A percentile compares a stretch with the other conserved stretches of the same genome.
Evolutionary conservation across 2,797 vertebrate genomes (phyloP).

Genomic region (Cuculus canorus): DNA sequence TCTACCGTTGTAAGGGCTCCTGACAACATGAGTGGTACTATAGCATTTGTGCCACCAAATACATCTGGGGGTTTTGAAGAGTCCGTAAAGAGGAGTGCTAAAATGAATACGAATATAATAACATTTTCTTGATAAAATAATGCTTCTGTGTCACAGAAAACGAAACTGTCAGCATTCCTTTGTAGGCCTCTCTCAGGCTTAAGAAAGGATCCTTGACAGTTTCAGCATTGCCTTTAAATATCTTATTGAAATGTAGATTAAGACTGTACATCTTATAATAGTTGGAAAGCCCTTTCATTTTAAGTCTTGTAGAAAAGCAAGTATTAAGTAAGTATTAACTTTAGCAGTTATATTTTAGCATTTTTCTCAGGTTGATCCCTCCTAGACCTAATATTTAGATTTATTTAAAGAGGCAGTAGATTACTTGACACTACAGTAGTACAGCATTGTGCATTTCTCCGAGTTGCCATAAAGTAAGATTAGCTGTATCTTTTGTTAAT

Average conservation of each 20-base stretch:
- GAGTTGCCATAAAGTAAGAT: constrained; percentile 37
- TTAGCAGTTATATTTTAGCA: constrained; percentile 60
- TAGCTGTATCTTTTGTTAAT: background rate
- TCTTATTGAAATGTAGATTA: constrained; percentile 77
- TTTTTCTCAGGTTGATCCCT: constrained; percentile 69
- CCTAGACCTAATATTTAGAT: constrained; percentile 61
- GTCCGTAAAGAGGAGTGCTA: background rate
- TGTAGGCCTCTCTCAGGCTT: constrained; percentile 70
- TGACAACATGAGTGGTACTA: background rate
- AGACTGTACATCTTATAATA: constrained; percentile 67
- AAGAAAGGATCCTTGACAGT: constrained; percentile 70
- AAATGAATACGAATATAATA: constrained; percentile 53
- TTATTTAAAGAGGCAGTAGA: constrained; percentile 68
- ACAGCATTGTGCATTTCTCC: constrained; percentile 13
- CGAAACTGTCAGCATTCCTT: constrained; percentile 65
- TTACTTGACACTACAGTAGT: constrained; percentile 48
- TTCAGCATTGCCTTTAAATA: constrained; percentile 73
- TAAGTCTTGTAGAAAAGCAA: constrained; percentile 68
- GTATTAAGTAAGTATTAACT: constrained; percentile 70
- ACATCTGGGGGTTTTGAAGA: background rate
- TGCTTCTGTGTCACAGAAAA: constrained; percentile 55
- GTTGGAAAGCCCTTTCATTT: constrained; percentile 72
- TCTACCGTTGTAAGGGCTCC: background rate
- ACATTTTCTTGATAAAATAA: constrained; percentile 72
- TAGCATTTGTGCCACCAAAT: background rate